Conservation (phyloP, 2,113 vertebrate species). For the Eretmodus cyanostictus region DNA sequence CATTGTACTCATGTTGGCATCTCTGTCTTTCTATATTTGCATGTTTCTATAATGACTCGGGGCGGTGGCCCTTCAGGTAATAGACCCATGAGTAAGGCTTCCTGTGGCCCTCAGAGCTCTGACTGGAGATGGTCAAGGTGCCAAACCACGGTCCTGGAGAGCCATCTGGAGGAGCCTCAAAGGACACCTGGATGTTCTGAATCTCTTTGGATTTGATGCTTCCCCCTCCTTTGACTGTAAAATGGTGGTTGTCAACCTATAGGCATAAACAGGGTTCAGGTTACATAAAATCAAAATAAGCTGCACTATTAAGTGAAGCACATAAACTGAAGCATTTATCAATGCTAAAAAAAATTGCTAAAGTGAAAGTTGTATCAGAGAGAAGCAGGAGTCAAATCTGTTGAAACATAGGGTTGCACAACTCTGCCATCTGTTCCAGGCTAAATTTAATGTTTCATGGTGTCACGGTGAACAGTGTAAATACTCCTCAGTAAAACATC, state of each 20-base stretch:
- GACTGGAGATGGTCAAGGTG: slow-evolving; percentile 73
- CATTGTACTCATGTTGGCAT: not conserved
- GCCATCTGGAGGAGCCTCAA: slow-evolving; percentile 53
- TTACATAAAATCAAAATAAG: not conserved
- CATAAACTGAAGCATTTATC: not conserved
- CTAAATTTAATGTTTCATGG: not conserved
- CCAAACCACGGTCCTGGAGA: slow-evolving; percentile 57
- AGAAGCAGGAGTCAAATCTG: not conserved
- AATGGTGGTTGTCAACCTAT: slow-evolving; percentile 73
- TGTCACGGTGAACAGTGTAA: not conserved
- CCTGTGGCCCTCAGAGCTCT: slow-evolving; percentile 34
- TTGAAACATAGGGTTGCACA: not conserved
- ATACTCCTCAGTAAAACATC: not conserved
- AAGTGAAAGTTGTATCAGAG: not conserved
- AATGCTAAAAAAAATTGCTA: not conserved
- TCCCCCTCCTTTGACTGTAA: slow-evolving; percentile 63
- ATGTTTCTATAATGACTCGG: not conserved
- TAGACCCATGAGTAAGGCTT: slow-evolving; percentile 73
- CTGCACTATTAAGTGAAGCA: not conserved
- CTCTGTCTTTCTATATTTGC: no score
- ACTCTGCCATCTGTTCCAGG: not conserved
- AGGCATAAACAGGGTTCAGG: not conserved
- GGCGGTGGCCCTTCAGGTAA: slow-evolving; percentile 74
- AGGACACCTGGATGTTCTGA: slow-evolving; percentile 66
- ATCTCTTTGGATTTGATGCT: slow-evolving; percentile 72